Conservation (phyloP, 92 coral and sea anemone genomes). For the Diadumene lineata region DNA sequence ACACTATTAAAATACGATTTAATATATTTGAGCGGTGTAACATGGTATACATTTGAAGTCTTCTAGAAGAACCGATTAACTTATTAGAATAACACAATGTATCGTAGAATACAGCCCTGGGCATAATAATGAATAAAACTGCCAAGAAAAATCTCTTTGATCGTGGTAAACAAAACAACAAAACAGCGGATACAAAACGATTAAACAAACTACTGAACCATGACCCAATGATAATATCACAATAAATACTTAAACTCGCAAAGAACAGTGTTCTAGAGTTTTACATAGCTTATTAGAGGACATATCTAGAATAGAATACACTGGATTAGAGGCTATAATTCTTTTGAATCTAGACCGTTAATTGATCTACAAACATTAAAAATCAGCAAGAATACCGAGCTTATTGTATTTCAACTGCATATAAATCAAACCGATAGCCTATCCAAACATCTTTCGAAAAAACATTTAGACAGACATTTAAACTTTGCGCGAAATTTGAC, state of each 20-base stretch:
- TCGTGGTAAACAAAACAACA: not conserved
- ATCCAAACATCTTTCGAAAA: not conserved
- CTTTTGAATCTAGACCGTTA: constrained; percentile 15
- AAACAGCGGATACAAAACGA: not conserved
- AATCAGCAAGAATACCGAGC: constrained; percentile 1
- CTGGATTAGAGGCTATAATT: not conserved
- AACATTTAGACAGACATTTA: not conserved
- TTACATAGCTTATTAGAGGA: constrained; percentile 1
- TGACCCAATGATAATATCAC: not conserved
- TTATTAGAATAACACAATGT: not conserved
- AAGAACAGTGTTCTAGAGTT: not conserved
- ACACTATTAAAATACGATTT: too few species aligned
- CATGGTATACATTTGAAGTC: not conserved
- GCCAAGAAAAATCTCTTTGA: not conserved
- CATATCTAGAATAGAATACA: not conserved
- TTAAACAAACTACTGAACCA: constrained; percentile 10
- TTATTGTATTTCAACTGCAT: not conserved
- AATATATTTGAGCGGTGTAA: not conserved
- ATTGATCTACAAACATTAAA: constrained; percentile 22
- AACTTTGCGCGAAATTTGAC: constrained; percentile 3
- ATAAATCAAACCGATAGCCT: not conserved
- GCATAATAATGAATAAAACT: constrained; percentile 11
- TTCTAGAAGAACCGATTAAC: not conserved
- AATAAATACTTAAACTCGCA: not conserved
- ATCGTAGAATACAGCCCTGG: not conserved